Evolutionary conservation across 2,797 vertebrate species (phyloP).

Genomic region (Enteromius paludinosus): DNA sequence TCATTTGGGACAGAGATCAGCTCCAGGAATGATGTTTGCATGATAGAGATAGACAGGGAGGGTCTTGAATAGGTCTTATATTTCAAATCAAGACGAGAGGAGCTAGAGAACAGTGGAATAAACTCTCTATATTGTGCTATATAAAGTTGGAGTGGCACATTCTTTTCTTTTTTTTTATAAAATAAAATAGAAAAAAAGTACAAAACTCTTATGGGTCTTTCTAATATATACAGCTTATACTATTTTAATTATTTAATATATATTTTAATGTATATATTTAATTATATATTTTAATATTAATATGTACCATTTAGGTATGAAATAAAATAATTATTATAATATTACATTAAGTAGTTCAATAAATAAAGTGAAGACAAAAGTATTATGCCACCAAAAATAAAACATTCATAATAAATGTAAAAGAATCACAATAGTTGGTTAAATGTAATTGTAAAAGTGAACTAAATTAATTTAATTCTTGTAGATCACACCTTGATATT

Average conservation of each 20-base stretch:
- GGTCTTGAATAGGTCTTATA: not conserved
- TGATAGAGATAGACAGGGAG: slow-evolving; percentile 8
- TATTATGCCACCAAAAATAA: not conserved
- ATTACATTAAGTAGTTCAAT: no score
- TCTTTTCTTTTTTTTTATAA: no score
- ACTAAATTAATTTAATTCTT: not conserved
- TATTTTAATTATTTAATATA: not conserved
- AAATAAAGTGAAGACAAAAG: not conserved
- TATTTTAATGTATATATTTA: not conserved
- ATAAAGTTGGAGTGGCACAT: no score
- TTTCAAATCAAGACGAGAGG: slow-evolving; percentile 3
- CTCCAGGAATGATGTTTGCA: slow-evolving; percentile 18
- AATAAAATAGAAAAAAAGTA: no score
- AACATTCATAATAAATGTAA: not conserved
- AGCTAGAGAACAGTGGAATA: not conserved
- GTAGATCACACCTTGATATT: not conserved
- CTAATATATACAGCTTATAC: not conserved
- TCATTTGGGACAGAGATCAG: slow-evolving; percentile 36
- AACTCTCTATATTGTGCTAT: no score
- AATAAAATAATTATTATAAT: not conserved
- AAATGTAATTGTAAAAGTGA: not conserved
- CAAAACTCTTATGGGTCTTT: not conserved
- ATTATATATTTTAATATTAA: not conserved
- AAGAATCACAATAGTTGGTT: not conserved
- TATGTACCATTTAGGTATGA: not conserved